These are phyloP conservation scores for Nyctibius bracteatus DNA, from an alignment of 2,113 vertebrate species.

Conservation along the genomic window DNA sequence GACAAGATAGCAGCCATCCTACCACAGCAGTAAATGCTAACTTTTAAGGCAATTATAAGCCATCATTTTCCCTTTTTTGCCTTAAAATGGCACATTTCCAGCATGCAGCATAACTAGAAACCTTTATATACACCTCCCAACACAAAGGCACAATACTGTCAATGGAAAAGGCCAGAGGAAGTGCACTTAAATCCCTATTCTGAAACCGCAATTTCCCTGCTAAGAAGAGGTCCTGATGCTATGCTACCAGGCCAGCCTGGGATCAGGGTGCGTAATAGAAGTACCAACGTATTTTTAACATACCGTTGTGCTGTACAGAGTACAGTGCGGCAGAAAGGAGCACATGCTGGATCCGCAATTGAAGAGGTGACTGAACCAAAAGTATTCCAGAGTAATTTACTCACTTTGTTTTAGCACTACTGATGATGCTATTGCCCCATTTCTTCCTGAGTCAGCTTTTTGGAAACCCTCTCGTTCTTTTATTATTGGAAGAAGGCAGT, in stretches of 20 bases:
- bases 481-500: background rate
- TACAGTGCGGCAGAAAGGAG: background rate
- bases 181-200: background rate
- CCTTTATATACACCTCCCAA: background rate
- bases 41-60: background rate
- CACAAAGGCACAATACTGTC: background rate
- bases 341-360: accelerated
- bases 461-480: background rate
- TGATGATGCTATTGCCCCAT: background rate
- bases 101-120: background rate
- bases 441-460: background rate
- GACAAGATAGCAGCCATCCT: background rate
- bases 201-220: background rate
- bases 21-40: background rate
- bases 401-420: background rate
- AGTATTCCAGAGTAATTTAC: background rate
- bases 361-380: background rate
- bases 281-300: accelerated
- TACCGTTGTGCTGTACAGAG: background rate
- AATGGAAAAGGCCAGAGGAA: background rate
- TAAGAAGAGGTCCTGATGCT: background rate
- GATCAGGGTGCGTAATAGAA: background rate
- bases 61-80: background rate
- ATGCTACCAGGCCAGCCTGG: background rate
- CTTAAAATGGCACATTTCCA: background rate